Percentiles rank a stretch among this genome's conserved stretches.
Evolutionary conservation across 2,888 invertebrate genomes (phyloP).

Genomic region (Parnassius orleans): DNA sequence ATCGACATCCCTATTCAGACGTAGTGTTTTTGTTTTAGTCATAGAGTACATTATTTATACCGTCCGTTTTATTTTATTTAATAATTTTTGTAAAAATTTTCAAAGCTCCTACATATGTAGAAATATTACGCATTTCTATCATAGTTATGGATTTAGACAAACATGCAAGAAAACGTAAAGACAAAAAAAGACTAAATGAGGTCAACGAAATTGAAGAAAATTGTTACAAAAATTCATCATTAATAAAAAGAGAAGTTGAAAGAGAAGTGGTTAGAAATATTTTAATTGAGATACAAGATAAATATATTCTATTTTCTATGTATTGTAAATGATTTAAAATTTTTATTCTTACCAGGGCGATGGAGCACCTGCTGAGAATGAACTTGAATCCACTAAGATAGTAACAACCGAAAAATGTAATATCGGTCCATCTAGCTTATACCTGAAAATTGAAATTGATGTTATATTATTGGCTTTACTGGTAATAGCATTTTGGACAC

Average conservation of each 20-base stretch:
- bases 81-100: no score
- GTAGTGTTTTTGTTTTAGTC: no score
- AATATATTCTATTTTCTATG: not conserved
- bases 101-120: no score
- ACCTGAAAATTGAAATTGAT: conserved; percentile 85
- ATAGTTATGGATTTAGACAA: conserved; percentile 41
- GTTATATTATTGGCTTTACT: conserved; percentile 87
- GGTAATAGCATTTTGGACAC: conserved; percentile 85
- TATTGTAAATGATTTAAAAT: conserved; percentile 4
- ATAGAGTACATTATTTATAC: no score
- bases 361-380: conserved; percentile 42
- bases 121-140: no score
- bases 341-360: conserved; percentile 41
- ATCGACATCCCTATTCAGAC: no score
- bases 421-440: conserved; percentile 41
- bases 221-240: conserved; percentile 39
- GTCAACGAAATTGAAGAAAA: conserved; percentile 55
- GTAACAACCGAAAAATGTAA: conserved; percentile 11
- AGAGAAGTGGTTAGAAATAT: conserved; percentile 29
- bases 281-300: not conserved
- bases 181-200: conserved; percentile 52
- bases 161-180: conserved; percentile 44
- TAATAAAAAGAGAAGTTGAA: conserved; percentile 48
- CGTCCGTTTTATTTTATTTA: no score
- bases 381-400: conserved; percentile 31